These are phyloP conservation scores for Melanocharis versteri DNA, from an alignment of 2,113 vertebrate species.

Conservation along the genomic window DNA sequence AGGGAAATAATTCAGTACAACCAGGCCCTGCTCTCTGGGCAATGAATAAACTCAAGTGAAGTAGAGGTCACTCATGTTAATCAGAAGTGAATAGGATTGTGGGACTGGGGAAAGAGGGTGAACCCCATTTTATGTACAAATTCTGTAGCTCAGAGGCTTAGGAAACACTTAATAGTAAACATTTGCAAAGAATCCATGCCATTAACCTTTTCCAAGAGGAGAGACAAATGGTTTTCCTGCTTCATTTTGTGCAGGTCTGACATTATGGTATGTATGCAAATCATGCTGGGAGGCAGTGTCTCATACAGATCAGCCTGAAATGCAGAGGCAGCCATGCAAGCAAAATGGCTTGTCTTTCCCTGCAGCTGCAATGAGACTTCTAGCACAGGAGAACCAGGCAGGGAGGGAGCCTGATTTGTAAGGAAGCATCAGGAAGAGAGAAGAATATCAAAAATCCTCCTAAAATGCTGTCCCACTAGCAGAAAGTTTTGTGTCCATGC, in stretches of 20 bases:
- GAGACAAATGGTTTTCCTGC: slow-evolving; percentile 25
- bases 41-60: slow-evolving; percentile 33
- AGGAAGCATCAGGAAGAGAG: not conserved
- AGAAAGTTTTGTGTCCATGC: not conserved
- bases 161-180: slow-evolving; percentile 38
- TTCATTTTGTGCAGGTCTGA: not conserved
- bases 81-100: slow-evolving; percentile 54
- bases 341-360: not conserved
- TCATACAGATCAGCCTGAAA: slow-evolving; percentile 43
- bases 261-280: slow-evolving; percentile 19
- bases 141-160: slow-evolving; percentile 47
- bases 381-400: not conserved
- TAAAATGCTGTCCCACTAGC: not conserved
- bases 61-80: slow-evolving; percentile 49
- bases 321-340: slow-evolving; percentile 28
- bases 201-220: not conserved
- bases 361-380: not conserved
- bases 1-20: slow-evolving; percentile 46
- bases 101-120: not conserved
- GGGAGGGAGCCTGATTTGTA: not conserved
- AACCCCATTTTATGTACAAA: slow-evolving; percentile 37
- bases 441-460: not conserved
- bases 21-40: not conserved
- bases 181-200: slow-evolving; percentile 28
- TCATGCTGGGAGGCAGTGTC: not conserved